Evolutionary conservation across 1,140 invertebrate genomes (phyloP).

Genomic region (Kradibia gibbosae): DNA sequence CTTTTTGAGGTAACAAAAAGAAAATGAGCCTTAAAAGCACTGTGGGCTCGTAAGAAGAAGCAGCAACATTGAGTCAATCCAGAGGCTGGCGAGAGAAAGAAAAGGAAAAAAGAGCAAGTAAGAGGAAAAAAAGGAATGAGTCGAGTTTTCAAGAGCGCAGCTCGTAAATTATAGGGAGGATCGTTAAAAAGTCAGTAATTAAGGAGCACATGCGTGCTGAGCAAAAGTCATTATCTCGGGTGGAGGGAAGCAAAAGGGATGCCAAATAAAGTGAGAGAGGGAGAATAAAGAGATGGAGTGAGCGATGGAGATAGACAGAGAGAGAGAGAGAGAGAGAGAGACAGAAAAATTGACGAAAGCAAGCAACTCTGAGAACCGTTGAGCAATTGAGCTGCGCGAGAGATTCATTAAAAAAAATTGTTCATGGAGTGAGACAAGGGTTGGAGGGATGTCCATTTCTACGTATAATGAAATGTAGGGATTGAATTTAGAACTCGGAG

Average conservation of each 20-base stretch:
- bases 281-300: not conserved
- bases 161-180: slow-evolving; percentile 51
- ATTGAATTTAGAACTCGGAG: slow-evolving; percentile 5
- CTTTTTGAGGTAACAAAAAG: slow-evolving; percentile 19
- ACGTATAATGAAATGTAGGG: not conserved
- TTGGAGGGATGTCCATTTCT: not conserved
- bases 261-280: not conserved
- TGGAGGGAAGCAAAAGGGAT: not conserved
- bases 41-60: not conserved
- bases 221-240: slow-evolving; percentile 49
- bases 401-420: slow-evolving; percentile 43
- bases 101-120: slow-evolving; percentile 3
- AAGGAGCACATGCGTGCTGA: slow-evolving; percentile 47
- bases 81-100: slow-evolving; percentile 13
- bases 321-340: slow-evolving; percentile 1
- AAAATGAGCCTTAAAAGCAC: slow-evolving; percentile 12
- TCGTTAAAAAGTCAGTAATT: slow-evolving; percentile 51
- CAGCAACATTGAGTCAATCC: slow-evolving; percentile 13
- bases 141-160: slow-evolving; percentile 43
- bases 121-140: slow-evolving; percentile 34
- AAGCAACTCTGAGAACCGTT: slow-evolving; percentile 14
- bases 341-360: slow-evolving; percentile 31
- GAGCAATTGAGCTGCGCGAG: slow-evolving; percentile 19
- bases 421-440: not conserved
- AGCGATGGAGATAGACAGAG: not conserved